These are phyloP conservation scores for Heliconius hortense DNA, from an alignment of 2,888 invertebrate species.

Conservation along the genomic window DNA sequence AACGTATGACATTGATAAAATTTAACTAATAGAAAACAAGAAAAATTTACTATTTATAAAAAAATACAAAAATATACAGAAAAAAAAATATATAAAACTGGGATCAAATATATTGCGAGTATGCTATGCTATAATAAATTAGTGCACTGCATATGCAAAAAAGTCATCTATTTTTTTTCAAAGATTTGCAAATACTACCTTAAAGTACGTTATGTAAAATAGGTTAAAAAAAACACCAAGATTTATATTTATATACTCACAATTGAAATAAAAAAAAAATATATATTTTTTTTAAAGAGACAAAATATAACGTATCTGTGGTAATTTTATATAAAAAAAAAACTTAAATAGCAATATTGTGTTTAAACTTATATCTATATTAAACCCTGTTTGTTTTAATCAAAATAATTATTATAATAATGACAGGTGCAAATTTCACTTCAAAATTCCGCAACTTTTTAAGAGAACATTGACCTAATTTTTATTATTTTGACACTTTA, in stretches of 20 bases:
- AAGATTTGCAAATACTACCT: no score
- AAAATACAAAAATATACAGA: slow-evolving; percentile 5
- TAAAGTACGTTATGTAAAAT: no score
- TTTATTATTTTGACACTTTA: background rate
- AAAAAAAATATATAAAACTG: no score
- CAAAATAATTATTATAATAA: slow-evolving; percentile 33
- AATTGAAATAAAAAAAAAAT: background rate
- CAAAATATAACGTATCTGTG: background rate
- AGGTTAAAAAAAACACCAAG: no score
- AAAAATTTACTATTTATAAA: background rate
- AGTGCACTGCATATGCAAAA: no score
- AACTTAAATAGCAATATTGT: slow-evolving; percentile 8
- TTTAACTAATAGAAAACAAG: background rate
- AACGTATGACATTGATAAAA: slow-evolving; percentile 10
- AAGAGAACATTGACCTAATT: background rate
- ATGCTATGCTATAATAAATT: no score
- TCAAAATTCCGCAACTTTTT: background rate
- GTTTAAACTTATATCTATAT: slow-evolving; percentile 34
- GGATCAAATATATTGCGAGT: no score
- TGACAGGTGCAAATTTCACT: slow-evolving; percentile 33
- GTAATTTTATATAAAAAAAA: slow-evolving; percentile 9
- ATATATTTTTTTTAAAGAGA: background rate
- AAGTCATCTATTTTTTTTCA: no score
- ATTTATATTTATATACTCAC: background rate
- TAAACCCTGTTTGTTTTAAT: slow-evolving; percentile 44